Evolutionary conservation across 2,888 invertebrate species (phyloP), one percentile per base, ranked within the genome.

Genomic region (Operophtera brumata): DNA sequence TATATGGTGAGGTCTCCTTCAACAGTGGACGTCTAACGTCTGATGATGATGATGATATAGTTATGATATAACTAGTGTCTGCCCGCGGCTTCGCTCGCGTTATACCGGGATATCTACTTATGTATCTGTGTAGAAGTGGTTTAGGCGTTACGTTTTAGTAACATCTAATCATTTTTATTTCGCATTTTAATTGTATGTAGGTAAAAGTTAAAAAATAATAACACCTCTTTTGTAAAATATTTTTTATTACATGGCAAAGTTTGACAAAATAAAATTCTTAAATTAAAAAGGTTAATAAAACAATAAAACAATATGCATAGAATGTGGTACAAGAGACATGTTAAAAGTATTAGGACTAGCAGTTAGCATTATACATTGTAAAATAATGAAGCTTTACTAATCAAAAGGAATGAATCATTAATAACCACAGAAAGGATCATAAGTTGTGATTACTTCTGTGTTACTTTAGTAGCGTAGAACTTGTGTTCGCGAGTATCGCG

Each of bases 401-500:
- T 46, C 28, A 42, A 28, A 57, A 60, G 61, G 61, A 64, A 62
- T 61, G 60, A 54, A 48, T 59, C 30, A 48, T 35, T 52, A n/a
- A n/a, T 67, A 66, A 69, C 56, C 58, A 65, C 66, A 65, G 51
- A 26, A 30, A 48, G 7, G n/a, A 40, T 44, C 39, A 25, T 5
- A 65, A 68, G 42, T 50, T 49, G 10, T 20, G 26, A 57, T 70
- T 68, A 73, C 66, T 73, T 73, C 64, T 84, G 91, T 35, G 90
- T 90, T 57, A 92, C 91, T 77, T 93, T 92, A 1, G 94, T 92
- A 76, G 95, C 92, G 78, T 96, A 96, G 80, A 96, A 96, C 78
- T 95, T 96, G 82, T 96, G 96, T 73, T 95, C 94, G 66, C 94
- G 94, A 9, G 96, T 95, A 78, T 96, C 95, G 61, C 96, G 92